These are phyloP conservation scores for Pampus argenteus DNA, from an alignment of 2,797 vertebrate species.

Conservation along the genomic window DNA sequence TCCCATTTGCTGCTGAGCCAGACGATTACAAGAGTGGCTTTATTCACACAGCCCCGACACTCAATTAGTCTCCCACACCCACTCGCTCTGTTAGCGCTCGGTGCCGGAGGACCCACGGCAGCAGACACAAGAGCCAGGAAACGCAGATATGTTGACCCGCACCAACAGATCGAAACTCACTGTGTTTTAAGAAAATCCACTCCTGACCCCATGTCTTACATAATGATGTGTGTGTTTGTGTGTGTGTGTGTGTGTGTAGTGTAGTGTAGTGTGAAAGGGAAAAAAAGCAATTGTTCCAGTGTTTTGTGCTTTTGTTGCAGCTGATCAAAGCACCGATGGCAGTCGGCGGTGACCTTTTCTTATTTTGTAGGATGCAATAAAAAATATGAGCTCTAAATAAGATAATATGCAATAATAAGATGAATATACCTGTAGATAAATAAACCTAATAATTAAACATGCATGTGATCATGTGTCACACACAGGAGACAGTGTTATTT, in stretches of 20 bases:
- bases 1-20: slow-evolving; percentile 85
- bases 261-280: neutral
- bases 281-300: neutral
- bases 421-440: neutral
- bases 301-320: slow-evolving; percentile 8
- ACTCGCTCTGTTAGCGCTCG: slow-evolving; percentile 84
- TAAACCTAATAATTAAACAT: neutral
- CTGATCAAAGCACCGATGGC: neutral
- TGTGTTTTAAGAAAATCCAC: slow-evolving; percentile 40
- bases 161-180: slow-evolving; percentile 31
- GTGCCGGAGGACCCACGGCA: slow-evolving; percentile 85
- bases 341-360: neutral
- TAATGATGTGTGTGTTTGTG: slow-evolving; percentile 7
- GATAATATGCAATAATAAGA: neutral
- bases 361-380: neutral
- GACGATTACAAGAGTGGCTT: slow-evolving; percentile 84
- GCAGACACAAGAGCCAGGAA: slow-evolving; percentile 36
- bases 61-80: slow-evolving; percentile 85
- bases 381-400: neutral
- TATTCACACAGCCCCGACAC: slow-evolving; percentile 84
- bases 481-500: neutral
- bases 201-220: slow-evolving; percentile 30
- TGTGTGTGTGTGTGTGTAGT: neutral
- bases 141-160: slow-evolving; percentile 46
- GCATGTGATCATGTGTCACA: neutral